Base-by-base conservation (phyloP, 2,113 vertebrate genomes). In the Trematocara stigmaticum region DNA sequence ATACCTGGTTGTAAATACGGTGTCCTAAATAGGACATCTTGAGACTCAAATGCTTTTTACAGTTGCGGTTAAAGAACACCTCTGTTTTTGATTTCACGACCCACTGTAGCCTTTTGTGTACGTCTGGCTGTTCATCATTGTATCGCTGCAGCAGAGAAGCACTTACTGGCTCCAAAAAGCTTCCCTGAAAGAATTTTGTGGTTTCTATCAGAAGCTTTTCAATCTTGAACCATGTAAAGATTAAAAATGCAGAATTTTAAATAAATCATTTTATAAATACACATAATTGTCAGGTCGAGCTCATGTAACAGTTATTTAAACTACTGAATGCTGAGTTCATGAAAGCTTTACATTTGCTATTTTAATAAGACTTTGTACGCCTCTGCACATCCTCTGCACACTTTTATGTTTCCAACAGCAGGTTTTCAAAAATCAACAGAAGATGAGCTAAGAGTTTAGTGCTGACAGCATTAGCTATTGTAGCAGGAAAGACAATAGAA, bases 41-140 rank as follows among this genome's bases (percentile, higher is more conserved):
- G 64, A 40, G 76, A 74, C 76, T 87, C 49, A 79, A 88, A 89
- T 80, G 81, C 64, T 82, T 93, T 74, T 84, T 90, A 80, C 35
- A 76, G 45, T 12, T 26, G 64, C 38, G 8, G 4, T 53, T 84
- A 51, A 64, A 38, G 38, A 87, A 40, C 79, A 31, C 45, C 71
- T 76, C 10, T 76, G 42, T 53, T 16, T 76, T 86, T 61, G 42
- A 87, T 86, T 85, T 34, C 35, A 57, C 40, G 57, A 88, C 83
- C 56, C 38, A 18, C 13, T 82, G 26, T 38, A 66, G 38, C 55
- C 81, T 83, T 29, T 5, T n/a, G 35, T 64, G 66, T 79, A 6
- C 16, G 9, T 10, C 6, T 7, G 45, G 16, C 45, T 76, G 26
- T 76, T 51, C 20, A 18, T 49, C 45, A 7, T 34, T n/a, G 45